Percentiles rank a stretch among this genome's conserved stretches.
Evolutionary conservation across 2,888 invertebrate species (phyloP).

Genomic region (Apoderus coryli): DNA sequence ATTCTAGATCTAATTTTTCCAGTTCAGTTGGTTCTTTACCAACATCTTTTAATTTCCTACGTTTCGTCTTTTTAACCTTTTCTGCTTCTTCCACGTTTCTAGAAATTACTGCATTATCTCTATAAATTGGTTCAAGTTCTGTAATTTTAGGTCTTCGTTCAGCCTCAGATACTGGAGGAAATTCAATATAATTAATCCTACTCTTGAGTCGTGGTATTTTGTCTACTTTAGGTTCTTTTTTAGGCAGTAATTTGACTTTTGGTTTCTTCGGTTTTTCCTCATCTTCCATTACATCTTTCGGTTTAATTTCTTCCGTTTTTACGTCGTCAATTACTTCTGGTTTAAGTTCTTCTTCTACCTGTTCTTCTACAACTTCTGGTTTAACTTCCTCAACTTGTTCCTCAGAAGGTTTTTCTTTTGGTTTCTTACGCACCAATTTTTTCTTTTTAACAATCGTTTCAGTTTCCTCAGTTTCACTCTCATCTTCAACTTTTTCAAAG

Average conservation of each 20-base stretch:
- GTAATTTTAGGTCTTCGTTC: slow-evolving; percentile 23
- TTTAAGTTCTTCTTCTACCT: slow-evolving; percentile 24
- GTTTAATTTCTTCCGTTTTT: slow-evolving; percentile 27
- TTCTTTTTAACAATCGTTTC: slow-evolving; percentile 16
- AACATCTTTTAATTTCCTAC: slow-evolving; percentile 28
- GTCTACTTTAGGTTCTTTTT: slow-evolving; percentile 32
- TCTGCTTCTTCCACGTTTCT: slow-evolving; percentile 36
- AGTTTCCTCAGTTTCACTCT: slow-evolving; percentile 13
- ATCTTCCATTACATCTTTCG: slow-evolving; percentile 20
- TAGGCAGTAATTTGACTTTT: slow-evolving; percentile 27
- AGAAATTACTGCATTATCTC: slow-evolving; percentile 33
- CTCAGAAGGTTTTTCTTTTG: slow-evolving; percentile 13
- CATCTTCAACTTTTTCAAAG: slow-evolving; percentile 19
- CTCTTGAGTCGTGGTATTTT: slow-evolving; percentile 41
- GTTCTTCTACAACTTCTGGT: slow-evolving; percentile 19
- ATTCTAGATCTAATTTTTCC: slow-evolving; percentile 34
- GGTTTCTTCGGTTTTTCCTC: slow-evolving; percentile 26
- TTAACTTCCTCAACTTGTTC: slow-evolving; percentile 11
- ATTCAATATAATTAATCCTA: slow-evolving; percentile 42
- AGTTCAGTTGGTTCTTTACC: slow-evolving; percentile 29
- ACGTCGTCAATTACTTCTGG: slow-evolving; percentile 25
- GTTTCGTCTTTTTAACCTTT: slow-evolving; percentile 27
- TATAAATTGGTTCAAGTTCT: slow-evolving; percentile 24
- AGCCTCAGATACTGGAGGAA: slow-evolving; percentile 28
- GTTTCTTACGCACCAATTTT: slow-evolving; percentile 18